Base-by-base conservation (phyloP, 2,888 invertebrate species). In the Lutraria lutraria region DNA sequence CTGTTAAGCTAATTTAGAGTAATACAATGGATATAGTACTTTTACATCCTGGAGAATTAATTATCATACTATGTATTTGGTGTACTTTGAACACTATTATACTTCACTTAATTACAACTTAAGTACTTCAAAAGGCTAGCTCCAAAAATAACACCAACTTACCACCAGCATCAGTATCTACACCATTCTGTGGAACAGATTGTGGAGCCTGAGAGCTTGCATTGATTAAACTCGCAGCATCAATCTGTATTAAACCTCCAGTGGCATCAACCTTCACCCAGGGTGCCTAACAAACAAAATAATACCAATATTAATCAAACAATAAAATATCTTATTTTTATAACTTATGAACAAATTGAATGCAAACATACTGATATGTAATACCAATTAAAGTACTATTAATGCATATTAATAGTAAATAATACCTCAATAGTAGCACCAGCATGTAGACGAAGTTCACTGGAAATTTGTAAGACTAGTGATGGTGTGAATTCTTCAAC, bases 141-240 rank as follows among this genome's bases (percentile, higher is more conserved):
- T n/a, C 16, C 21, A n/a, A 68, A 25, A 68, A 31, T 10, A 13
- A 34, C 6, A 34, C 10, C 31, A 31, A 16, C 87, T 25, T 86
- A 94, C 94, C 95, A 90, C 94, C 95, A 72, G 91, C 76, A 52
- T 91, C 93, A 56, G 92, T 91, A 76, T 91, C 84, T 16, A 93
- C 91, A 68, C 94, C 95, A 88, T 92, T 93, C 88, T 94, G 94
- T n/a, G 90, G 81, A 6, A 93, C 83, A 34, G 60, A 60, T 6
- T 31, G 43, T 15, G 94, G 94, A 15, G 94, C 94, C 34, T 80
- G 72, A 8, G 92, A 92, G 56, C 91, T 93, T 19, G 92, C 89
- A 76, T 94, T 92, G 43, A 95, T 94, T 21, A 91, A 87, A 76
- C 93, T 93, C 53, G 95, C 95, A 15, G 93, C 91, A 89, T 95